phyloP scores from a whole-genome alignment of 2,113 vertebrate genomes.

The Coturnix japonica region DNA sequence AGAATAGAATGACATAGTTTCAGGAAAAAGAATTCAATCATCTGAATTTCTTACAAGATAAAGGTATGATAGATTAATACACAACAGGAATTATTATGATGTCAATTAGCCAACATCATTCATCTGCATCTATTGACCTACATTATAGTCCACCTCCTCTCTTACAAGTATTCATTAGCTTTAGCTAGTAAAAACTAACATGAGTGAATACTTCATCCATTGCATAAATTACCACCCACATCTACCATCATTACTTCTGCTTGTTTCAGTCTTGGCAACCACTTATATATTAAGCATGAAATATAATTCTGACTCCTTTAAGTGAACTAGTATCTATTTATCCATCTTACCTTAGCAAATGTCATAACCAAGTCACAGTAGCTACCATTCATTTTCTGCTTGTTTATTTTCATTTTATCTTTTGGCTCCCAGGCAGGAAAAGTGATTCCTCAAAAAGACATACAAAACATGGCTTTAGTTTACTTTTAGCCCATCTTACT shows the following conservation, averaged over 20 bases:
- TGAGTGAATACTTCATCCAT: not conserved
- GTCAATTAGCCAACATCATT: rapidly evolving
- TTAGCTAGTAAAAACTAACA: not conserved
- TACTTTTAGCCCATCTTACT: not conserved
- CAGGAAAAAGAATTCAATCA: not conserved
- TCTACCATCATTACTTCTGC: not conserved
- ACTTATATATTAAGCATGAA: not conserved
- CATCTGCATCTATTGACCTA: not conserved
- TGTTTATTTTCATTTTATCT: not conserved
- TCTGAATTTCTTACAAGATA: not conserved
- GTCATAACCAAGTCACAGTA: not conserved
- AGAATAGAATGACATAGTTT: not conserved
- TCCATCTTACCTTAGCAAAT: not conserved
- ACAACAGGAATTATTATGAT: not conserved
- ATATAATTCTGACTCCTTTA: not conserved
- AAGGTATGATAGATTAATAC: not conserved
- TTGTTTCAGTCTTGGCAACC: not conserved
- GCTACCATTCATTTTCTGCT: not conserved
- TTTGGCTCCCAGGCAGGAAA: not conserved
- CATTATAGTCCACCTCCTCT: not conserved
- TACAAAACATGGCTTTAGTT: not conserved
- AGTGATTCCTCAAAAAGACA: not conserved
- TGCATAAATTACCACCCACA: not conserved
- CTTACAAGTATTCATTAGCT: too few species aligned
- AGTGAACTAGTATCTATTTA: not conserved